Evolutionary conservation across 2,113 vertebrate genomes (phyloP), one percentile per base, ranked within the genome.

Genomic region (Pardalotus punctatus): DNA sequence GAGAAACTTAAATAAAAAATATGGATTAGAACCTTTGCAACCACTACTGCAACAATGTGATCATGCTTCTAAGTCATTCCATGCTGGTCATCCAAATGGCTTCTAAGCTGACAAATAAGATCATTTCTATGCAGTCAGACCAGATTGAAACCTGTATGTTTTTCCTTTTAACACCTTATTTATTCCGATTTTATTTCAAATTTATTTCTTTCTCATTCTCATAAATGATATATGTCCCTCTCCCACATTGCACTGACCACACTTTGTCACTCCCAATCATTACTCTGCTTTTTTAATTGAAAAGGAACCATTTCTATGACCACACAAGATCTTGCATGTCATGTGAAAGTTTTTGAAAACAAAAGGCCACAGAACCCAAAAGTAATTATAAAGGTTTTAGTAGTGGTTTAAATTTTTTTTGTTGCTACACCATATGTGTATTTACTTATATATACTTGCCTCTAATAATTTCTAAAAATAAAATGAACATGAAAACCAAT

Each of bases 391-490:
- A 94, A 96, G 94, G 95, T 91, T 98, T 97, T 96, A 97, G 94
- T 94, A 92, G 97, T 97, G 95, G 51, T 94, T 97, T 97, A 78
- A 93, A 90, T 73, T 88, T 95, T 23, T 95, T 96, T 86, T 88
- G 87, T 67, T 94, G 88, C 95, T 97, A 95, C 92, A 96, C 81
- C 93, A 96, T 96, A 96, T 92, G 94, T 93, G 92, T 91, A 90
- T 95, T 96, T 93, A 95, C 42, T 96, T 72, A 87, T 96, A 97
- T 94, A 99, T 99, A 99, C 99, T 99, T 99, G 99, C 99, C 99
- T 99, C 98, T 98, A 99, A 98, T 98, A 98, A 98, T 99, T 99
- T 99, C 99, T 99, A 99, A 99, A 99, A 99, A 99, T 97, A 98
- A 98, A 99, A 99, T 70, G 96, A 98, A 99, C 92, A 98, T 98